phyloP scores from a whole-genome alignment of 2,888 invertebrate genomes.

The Balanococcus diminutus region DNA sequence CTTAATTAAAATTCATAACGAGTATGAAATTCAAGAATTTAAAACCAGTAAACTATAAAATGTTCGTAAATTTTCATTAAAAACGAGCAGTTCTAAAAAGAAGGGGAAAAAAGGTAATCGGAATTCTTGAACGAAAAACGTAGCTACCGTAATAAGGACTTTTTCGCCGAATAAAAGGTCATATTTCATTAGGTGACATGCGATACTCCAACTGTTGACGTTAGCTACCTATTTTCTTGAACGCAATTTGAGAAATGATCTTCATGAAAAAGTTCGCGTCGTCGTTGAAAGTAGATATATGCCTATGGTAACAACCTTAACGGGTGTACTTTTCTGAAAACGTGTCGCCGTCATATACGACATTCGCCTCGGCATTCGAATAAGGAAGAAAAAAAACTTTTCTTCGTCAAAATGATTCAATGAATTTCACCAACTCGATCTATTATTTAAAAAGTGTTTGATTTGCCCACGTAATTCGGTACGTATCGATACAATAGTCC shows the following conservation, averaged over 20 bases:
- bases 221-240: constrained; percentile 31
- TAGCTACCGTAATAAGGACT: constrained; percentile 17
- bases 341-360: constrained; percentile 30
- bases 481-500: neutral
- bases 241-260: constrained; percentile 48
- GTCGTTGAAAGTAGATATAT: neutral
- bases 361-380: neutral
- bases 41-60: neutral
- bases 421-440: neutral
- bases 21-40: neutral
- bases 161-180: constrained; percentile 39
- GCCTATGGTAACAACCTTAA: constrained; percentile 12
- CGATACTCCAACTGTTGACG: constrained; percentile 41
- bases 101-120: neutral
- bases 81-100: neutral
- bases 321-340: constrained; percentile 9
- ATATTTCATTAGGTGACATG: constrained; percentile 47
- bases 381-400: neutral
- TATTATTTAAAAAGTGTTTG: constrained; percentile 3
- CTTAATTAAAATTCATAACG: neutral
- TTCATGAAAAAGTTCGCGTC: neutral
- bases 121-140: constrained; percentile 1
- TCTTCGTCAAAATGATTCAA: neutral
- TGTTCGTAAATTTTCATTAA: neutral
- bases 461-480: neutral